Evolutionary conservation across 2,888 invertebrate species (phyloP).

Genomic region (Trachelus tabidus): DNA sequence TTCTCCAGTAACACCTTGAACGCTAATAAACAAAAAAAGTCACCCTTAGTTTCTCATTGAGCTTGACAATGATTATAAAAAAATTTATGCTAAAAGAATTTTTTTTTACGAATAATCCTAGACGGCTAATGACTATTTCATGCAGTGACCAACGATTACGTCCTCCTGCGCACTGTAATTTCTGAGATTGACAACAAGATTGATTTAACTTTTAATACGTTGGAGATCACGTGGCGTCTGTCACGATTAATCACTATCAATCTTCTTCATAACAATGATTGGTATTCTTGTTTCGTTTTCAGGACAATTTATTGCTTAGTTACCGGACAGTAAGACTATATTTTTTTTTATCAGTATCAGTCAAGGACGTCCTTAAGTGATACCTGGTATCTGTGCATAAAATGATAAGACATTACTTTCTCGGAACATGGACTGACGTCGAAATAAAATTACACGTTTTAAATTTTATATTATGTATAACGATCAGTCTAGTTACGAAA

Average conservation of each 20-base stretch:
- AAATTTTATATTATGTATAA: background rate
- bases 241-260: background rate
- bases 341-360: background rate
- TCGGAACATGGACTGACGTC: background rate
- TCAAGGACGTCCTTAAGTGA: background rate
- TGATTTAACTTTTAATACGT: background rate
- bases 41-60: background rate
- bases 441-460: background rate
- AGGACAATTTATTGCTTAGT: background rate
- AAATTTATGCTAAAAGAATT: background rate
- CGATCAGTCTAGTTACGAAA: background rate
- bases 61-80: background rate
- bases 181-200: background rate
- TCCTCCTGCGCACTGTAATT: background rate
- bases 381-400: background rate
- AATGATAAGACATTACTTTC: background rate
- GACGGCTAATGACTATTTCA: background rate
- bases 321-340: background rate
- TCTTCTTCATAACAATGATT: background rate
- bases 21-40: slow-evolving; percentile 63
- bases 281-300: background rate
- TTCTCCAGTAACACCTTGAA: slow-evolving; percentile 78
- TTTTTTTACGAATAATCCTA: background rate
- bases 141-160: background rate
- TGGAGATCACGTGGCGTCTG: background rate